Percentiles rank a stretch among this genome's conserved stretches.
Evolutionary conservation across 2,797 vertebrate genomes (phyloP).

Genomic region (Platalea minor): DNA sequence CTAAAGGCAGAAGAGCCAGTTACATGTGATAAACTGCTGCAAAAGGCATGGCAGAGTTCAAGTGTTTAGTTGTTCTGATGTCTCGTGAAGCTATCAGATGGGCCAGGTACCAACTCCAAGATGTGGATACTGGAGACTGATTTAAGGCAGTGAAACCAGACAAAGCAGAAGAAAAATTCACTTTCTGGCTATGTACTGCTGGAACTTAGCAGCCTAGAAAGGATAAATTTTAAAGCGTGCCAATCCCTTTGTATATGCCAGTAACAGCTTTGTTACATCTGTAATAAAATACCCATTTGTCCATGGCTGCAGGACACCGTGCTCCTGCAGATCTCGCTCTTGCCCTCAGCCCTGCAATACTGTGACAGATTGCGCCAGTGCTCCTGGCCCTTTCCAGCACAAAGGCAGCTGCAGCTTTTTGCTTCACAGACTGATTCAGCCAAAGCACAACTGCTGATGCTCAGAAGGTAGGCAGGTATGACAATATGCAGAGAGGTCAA

Average conservation of each 20-base stretch:
- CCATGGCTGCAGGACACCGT: not conserved
- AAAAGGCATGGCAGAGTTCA: not conserved
- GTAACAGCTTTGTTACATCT: not conserved
- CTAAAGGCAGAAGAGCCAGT: not conserved
- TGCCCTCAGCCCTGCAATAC: not conserved
- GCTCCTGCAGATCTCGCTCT: not conserved
- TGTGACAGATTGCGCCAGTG: fast-evolving
- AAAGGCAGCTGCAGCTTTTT: not conserved
- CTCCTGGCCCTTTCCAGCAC: not conserved
- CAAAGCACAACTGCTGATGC: not conserved
- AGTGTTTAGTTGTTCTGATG: not conserved
- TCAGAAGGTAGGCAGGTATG: not conserved
- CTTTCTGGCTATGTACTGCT: not conserved
- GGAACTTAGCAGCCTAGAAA: not conserved
- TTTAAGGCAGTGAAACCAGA: not conserved
- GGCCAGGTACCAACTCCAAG: not conserved
- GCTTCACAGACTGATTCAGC: not conserved
- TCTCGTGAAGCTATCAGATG: not conserved
- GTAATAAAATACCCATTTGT: not conserved
- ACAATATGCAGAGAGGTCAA: not conserved
- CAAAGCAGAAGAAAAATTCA: not conserved
- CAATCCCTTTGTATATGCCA: not conserved
- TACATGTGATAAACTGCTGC: not conserved
- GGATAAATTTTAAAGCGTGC: not conserved
- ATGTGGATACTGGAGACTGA: not conserved